A percentile compares a stretch with the other conserved stretches of the same genome.
Evolutionary conservation across 2,113 vertebrate genomes (phyloP).

Genomic region (Hucho hucho): DNA sequence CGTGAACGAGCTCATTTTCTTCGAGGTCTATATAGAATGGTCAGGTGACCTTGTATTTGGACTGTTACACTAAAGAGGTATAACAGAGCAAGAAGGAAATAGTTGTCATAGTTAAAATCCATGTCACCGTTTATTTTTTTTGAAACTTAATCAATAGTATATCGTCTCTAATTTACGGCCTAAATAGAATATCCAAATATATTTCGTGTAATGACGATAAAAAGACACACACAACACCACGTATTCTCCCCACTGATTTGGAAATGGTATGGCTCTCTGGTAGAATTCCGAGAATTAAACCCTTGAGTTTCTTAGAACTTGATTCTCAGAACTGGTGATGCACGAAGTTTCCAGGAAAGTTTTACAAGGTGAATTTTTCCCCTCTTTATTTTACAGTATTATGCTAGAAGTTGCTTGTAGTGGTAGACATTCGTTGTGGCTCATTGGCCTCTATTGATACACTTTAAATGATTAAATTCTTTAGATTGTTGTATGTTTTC

Average conservation of each 20-base stretch:
- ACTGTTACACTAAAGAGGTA: conserved; percentile 33
- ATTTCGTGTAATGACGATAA: neutral
- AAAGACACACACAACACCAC: rapidly evolving
- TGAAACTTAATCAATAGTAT: no score
- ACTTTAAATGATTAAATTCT: neutral
- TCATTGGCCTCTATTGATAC: conserved; percentile 1
- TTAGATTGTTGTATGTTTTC: neutral
- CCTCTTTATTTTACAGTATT: conserved; percentile 53
- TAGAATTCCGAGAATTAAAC: conserved; percentile 99
- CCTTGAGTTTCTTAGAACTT: conserved; percentile 95
- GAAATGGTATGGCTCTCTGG: conserved; percentile 80
- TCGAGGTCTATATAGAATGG: conserved; percentile 56
- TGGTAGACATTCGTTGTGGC: conserved; percentile 33
- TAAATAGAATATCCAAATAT: rapidly evolving
- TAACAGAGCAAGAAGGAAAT: rapidly evolving
- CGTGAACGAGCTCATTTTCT: conserved; percentile 47
- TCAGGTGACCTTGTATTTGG: conserved; percentile 68
- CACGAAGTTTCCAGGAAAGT: conserved; percentile 97
- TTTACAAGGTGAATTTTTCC: conserved; percentile 87
- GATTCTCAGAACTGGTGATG: conserved; percentile 87
- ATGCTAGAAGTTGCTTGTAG: conserved; percentile 70
- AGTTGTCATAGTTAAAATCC: no score
- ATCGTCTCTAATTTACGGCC: rapidly evolving
- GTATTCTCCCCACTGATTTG: conserved; percentile 61
- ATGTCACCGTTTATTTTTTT: no score